Base-by-base conservation (phyloP, 2,797 vertebrate species). In the Erethizon dorsatum region DNA sequence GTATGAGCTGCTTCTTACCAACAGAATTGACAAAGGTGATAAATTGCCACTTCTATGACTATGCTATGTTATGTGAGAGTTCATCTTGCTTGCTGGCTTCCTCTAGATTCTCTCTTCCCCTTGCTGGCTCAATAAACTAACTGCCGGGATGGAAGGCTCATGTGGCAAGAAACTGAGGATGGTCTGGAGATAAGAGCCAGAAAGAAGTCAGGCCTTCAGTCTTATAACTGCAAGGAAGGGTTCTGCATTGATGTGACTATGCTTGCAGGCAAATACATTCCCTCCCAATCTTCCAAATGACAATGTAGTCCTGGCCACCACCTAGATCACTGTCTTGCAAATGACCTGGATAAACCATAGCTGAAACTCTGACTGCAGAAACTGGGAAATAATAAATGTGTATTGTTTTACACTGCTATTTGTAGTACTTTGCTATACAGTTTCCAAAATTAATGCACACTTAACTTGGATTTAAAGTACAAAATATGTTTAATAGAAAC, bases 391-490 rank as follows among this genome's bases (percentile, higher is more conserved):
- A 45, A 77, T 50, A 63, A 90, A 54, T 50, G 0, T 37, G 20
- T 17, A 22, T 22, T 83, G 6, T 45, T 91, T 63, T 31, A 45
- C 3, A 65, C 0, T 73, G n/a, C 18, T 83, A 22, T 37, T 92
- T 75, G 11, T 67, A 57, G 47, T 56, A 52, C 83, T 85, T 71
- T 83, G 26, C 77, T 94, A 79, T 2, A 6, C 0, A 67, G 18
- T 56, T 41, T 79, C 24, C 78, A 59, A 90, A 86, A 82, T 18
- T 59, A 89, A 86, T 56, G 12, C 0, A 56, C 22, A 11, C 26
- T 47, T 56, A 91, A 67, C 26, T 84, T 88, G 26, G 56, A 24
- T 65, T 85, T 96, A 78, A 89, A 59, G 24, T 54, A 77, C n/a
- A n/a, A 92, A 79, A 47, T 73, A 47, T 4, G 50, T 77, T 83